Evolutionary conservation across 2,888 invertebrate genomes (phyloP).

Genomic region (Odiellus spinosus): DNA sequence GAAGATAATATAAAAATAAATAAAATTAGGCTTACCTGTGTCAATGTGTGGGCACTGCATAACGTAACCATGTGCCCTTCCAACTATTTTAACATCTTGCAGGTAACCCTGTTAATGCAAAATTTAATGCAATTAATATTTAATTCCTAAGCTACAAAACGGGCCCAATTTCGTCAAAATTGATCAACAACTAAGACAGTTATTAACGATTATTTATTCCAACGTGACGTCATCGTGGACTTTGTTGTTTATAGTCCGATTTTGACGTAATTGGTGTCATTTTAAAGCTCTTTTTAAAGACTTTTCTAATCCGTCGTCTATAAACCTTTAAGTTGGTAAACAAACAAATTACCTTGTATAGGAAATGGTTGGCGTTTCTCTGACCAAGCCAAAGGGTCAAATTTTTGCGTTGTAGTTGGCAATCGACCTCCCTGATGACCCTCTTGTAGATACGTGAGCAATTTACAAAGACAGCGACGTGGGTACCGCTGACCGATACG

Average conservation of each 20-base stretch:
- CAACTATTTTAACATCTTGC: constrained; percentile 70
- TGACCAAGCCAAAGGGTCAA: constrained; percentile 72
- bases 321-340: too few species aligned
- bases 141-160: too few species aligned
- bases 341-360: constrained; percentile 89
- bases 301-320: too few species aligned
- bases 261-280: too few species aligned
- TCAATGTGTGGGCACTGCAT: constrained; percentile 71
- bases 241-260: too few species aligned
- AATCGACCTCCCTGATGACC: constrained; percentile 47
- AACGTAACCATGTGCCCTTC: constrained; percentile 68
- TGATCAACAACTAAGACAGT: too few species aligned
- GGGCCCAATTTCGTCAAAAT: too few species aligned
- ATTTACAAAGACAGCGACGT: constrained; percentile 64
- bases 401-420: constrained; percentile 36
- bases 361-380: constrained; percentile 64
- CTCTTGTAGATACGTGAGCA: constrained; percentile 71
- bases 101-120: constrained; percentile 60
- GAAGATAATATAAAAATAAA: background rate
- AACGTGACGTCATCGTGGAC: too few species aligned
- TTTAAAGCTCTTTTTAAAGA: too few species aligned
- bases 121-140: too few species aligned
- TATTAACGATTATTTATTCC: too few species aligned
- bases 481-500: constrained; percentile 60
- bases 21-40: constrained; percentile 34